Conservation (phyloP, 2,113 vertebrate genomes). For the Mustelus asterias region DNA sequence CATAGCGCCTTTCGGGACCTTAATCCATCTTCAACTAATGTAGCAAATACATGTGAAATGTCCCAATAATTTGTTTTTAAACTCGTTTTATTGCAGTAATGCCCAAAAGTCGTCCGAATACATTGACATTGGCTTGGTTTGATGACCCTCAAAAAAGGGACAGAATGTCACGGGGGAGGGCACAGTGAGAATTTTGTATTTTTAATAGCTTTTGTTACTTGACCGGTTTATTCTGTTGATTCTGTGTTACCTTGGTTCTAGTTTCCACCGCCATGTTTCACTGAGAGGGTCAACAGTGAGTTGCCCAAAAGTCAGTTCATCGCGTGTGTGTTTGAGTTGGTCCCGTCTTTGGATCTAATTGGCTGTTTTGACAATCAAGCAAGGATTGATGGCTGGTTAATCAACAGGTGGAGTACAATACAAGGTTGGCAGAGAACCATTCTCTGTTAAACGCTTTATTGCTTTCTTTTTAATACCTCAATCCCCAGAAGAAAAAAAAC, state of each 20-base stretch:
- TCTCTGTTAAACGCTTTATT: conserved; percentile 32
- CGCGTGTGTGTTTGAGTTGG: not conserved
- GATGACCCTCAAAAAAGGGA: not conserved
- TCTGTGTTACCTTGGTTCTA: not conserved
- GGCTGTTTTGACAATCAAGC: conserved; percentile 28
- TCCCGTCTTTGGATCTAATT: not conserved
- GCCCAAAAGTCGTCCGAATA: not conserved
- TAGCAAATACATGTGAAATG: not conserved
- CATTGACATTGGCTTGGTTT: not conserved
- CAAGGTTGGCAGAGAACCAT: conserved; percentile 6
- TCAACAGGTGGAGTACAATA: conserved; percentile 8
- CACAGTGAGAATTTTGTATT: not conserved
- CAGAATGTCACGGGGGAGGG: not conserved
- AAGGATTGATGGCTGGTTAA: conserved; percentile 17
- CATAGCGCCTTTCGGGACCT: not conserved
- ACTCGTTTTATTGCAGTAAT: not conserved
- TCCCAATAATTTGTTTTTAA: not conserved
- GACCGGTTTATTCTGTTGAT: not conserved
- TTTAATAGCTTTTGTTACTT: not conserved
- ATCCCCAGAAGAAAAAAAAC: not conserved
- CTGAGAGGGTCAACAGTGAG: not conserved
- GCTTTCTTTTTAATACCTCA: not conserved
- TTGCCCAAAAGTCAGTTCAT: not conserved
- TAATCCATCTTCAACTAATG: not conserved
- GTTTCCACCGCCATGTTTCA: not conserved